These are phyloP conservation scores for Papilio polyxenes DNA, from an alignment of 1,140 invertebrate species.

Conservation along the genomic window DNA sequence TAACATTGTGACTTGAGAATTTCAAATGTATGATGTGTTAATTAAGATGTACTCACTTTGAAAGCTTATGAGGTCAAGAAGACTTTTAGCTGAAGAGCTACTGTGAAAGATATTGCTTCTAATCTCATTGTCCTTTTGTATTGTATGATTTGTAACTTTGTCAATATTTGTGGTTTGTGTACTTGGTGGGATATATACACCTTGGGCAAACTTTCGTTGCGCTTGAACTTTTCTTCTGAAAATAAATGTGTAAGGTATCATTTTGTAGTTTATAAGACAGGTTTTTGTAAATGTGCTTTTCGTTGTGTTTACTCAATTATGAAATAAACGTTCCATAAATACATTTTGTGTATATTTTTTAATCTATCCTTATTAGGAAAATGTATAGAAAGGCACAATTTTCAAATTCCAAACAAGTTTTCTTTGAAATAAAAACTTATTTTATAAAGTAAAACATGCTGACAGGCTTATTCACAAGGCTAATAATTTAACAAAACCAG, in stretches of 20 bases:
- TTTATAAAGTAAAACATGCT: background rate
- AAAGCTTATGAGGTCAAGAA: background rate
- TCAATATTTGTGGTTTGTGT: background rate
- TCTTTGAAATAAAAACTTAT: background rate
- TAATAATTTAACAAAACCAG: background rate
- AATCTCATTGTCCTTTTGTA: background rate
- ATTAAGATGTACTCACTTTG: background rate
- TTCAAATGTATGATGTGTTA: too few relatives aligned
- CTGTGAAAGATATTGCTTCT: background rate
- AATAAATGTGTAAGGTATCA: background rate
- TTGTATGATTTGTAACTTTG: background rate
- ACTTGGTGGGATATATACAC: background rate
- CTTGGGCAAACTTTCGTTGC: slow-evolving; percentile 4
- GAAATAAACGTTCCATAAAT: too few relatives aligned
- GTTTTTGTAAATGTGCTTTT: background rate
- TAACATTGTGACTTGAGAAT: too few relatives aligned
- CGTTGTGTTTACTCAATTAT: too few relatives aligned
- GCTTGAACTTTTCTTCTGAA: slow-evolving; percentile 7
- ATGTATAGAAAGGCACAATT: background rate
- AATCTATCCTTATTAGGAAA: too few relatives aligned
- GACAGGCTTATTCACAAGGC: background rate
- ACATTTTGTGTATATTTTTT: background rate
- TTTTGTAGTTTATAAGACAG: background rate
- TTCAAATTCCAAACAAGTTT: background rate
- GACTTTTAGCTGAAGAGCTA: background rate